A percentile compares a stretch with the other conserved stretches of the same genome.
Evolutionary conservation across 2,888 invertebrate species (phyloP).

Genomic region (Aporophyla lueneburgensis): DNA sequence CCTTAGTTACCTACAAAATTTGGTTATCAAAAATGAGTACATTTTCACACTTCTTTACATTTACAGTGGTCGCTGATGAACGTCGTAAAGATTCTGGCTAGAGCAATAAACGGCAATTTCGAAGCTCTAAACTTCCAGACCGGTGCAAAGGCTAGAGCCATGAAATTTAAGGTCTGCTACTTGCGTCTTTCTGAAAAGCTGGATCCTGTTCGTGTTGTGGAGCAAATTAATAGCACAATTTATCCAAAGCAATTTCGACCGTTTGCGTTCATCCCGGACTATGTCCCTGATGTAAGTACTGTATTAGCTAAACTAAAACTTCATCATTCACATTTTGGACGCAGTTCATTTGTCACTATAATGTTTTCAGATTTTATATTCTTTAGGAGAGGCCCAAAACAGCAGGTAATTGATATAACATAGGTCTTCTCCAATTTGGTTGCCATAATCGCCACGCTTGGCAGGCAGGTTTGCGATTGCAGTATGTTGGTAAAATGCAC

Average conservation of each 20-base stretch:
- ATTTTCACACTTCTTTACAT: conserved; percentile 1
- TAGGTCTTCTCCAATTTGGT: too few species aligned
- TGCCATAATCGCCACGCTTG: too few species aligned
- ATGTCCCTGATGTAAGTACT: conserved; percentile 77
- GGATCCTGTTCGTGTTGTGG: conserved; percentile 71
- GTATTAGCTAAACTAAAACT: not conserved
- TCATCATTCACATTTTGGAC: not conserved
- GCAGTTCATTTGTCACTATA: not conserved
- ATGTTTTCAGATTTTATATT: not conserved
- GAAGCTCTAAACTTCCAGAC: conserved; percentile 72
- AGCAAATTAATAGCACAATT: conserved; percentile 64
- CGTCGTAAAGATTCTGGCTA: conserved; percentile 65
- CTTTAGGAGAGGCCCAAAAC: not conserved
- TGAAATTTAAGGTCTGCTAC: conserved; percentile 68
- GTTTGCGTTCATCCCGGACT: conserved; percentile 71
- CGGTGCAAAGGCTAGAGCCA: not conserved
- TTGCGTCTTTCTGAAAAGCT: conserved; percentile 74
- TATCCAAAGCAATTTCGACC: conserved; percentile 50
- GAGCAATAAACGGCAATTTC: conserved; percentile 71
- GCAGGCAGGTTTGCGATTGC: too few species aligned
- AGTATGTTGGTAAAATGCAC: too few species aligned
- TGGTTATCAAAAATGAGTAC: not conserved
- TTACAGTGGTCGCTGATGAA: conserved; percentile 70
- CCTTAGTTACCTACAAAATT: not conserved
- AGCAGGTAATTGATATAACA: not conserved